Evolutionary conservation across 30 jellyfish, hydroid and myxozoan species (phyloP).

Genomic region (Catostylus mosaicus): DNA sequence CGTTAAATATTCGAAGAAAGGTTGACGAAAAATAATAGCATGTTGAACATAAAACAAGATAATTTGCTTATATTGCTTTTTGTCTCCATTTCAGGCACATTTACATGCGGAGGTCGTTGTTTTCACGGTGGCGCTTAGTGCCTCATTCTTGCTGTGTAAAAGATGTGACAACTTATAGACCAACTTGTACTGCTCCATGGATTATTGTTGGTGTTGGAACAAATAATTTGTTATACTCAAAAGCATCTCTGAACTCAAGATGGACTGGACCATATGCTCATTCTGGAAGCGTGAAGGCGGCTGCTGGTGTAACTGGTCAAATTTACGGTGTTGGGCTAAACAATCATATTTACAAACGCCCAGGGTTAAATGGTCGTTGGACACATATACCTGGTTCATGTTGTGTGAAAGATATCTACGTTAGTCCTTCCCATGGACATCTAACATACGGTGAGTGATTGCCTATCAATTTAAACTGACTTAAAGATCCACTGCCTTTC

Average conservation of each 20-base stretch:
- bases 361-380: slow-evolving; percentile 18
- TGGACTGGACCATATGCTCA: slow-evolving; percentile 29
- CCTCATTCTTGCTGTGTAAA: slow-evolving; percentile 51
- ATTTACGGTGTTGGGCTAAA: slow-evolving; percentile 21
- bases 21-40: too few relatives aligned
- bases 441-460: slow-evolving; percentile 7
- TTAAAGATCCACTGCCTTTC: too few relatives aligned
- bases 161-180: slow-evolving; percentile 13
- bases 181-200: not conserved
- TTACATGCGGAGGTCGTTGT: not conserved
- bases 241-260: not conserved
- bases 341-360: not conserved
- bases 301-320: slow-evolving; percentile 36
- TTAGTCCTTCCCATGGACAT: not conserved
- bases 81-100: slow-evolving; percentile 13
- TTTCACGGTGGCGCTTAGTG: slow-evolving; percentile 1
- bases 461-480: too few relatives aligned
- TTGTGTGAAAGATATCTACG: slow-evolving; percentile 31
- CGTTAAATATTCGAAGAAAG: too few relatives aligned
- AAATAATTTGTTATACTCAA: slow-evolving; percentile 22
- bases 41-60: too few relatives aligned
- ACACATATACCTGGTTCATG: slow-evolving; percentile 10
- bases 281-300: slow-evolving; percentile 42
- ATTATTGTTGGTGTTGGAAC: slow-evolving; percentile 25
- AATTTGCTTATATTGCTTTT: not conserved